Percentiles rank a stretch among this genome's conserved stretches.
phyloP scores from a whole-genome alignment of 1,140 invertebrate species.

The Magallana angulata region DNA sequence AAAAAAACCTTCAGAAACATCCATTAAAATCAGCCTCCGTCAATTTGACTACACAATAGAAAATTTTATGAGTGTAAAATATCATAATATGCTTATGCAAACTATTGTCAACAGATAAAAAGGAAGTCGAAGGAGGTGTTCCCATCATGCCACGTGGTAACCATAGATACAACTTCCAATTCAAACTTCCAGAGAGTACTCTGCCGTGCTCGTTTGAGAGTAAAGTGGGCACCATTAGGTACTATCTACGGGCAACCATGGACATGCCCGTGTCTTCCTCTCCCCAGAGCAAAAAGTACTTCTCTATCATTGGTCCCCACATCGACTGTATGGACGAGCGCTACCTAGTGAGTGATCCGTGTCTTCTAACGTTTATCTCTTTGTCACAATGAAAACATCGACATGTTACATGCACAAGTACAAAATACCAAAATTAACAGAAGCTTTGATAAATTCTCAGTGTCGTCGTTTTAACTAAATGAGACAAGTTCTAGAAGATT shows the following conservation, averaged over 20 bases:
- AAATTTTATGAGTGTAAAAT: too few relatives aligned
- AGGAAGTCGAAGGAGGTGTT: conserved; percentile 84
- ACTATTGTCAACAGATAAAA: conserved; percentile 81
- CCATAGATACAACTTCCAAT: conserved; percentile 89
- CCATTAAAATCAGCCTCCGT: too few relatives aligned
- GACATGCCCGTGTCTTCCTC: conserved; percentile 92
- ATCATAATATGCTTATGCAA: neutral
- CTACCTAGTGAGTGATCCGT: conserved; percentile 84
- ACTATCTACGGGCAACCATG: conserved; percentile 89
- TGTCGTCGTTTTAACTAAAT: too few relatives aligned
- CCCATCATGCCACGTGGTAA: conserved; percentile 88
- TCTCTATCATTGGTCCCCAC: conserved; percentile 90
- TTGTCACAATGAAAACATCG: too few relatives aligned
- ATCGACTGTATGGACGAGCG: conserved; percentile 93
- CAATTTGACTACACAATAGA: too few relatives aligned
- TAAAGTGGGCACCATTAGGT: conserved; percentile 88
- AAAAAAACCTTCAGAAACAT: too few relatives aligned
- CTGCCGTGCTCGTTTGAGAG: conserved; percentile 91
- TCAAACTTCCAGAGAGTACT: conserved; percentile 88
- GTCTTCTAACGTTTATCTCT: too few relatives aligned
- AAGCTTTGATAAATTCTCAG: too few relatives aligned
- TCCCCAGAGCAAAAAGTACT: conserved; percentile 92
- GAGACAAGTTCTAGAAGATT: too few relatives aligned
- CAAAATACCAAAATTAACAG: too few relatives aligned
- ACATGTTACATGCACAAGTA: too few relatives aligned